These are phyloP conservation scores for Drosophila lutescens DNA, from an alignment of 2,888 invertebrate species.

Conservation along the genomic window DNA sequence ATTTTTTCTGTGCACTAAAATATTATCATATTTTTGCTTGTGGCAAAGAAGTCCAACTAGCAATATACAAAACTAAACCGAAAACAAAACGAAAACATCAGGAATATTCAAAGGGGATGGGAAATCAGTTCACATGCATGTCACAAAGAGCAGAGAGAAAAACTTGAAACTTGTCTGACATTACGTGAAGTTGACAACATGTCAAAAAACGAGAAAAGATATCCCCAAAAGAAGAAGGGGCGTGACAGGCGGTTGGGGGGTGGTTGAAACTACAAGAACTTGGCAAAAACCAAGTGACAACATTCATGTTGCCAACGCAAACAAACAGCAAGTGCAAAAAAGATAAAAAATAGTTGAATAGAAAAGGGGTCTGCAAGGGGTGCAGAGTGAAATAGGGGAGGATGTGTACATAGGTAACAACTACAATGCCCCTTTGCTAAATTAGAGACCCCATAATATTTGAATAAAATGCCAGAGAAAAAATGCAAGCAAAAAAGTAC, in stretches of 20 bases:
- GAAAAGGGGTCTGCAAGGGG: not conserved
- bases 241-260: not conserved
- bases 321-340: slow-evolving; percentile 61
- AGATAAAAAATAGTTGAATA: not conserved
- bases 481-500: slow-evolving; percentile 47
- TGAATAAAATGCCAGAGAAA: slow-evolving; percentile 64
- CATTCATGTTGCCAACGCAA: slow-evolving; percentile 79
- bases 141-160: slow-evolving; percentile 50
- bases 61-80: slow-evolving; percentile 9
- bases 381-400: slow-evolving; percentile 16
- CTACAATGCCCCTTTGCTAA: slow-evolving; percentile 45
- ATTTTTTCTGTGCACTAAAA: not conserved
- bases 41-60: not conserved
- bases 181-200: slow-evolving; percentile 77
- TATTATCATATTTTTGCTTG: not conserved
- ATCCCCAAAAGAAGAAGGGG: slow-evolving; percentile 56
- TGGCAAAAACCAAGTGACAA: slow-evolving; percentile 69
- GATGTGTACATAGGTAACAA: slow-evolving; percentile 17
- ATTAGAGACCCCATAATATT: slow-evolving; percentile 74
- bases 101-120: not conserved
- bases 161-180: slow-evolving; percentile 73
- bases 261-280: slow-evolving; percentile 37
- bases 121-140: slow-evolving; percentile 59
- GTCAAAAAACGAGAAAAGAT: slow-evolving; percentile 76
- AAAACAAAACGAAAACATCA: slow-evolving; percentile 2